Evolutionary conservation across 2,888 invertebrate species (phyloP).

Genomic region (Ormyrus labotus): DNA sequence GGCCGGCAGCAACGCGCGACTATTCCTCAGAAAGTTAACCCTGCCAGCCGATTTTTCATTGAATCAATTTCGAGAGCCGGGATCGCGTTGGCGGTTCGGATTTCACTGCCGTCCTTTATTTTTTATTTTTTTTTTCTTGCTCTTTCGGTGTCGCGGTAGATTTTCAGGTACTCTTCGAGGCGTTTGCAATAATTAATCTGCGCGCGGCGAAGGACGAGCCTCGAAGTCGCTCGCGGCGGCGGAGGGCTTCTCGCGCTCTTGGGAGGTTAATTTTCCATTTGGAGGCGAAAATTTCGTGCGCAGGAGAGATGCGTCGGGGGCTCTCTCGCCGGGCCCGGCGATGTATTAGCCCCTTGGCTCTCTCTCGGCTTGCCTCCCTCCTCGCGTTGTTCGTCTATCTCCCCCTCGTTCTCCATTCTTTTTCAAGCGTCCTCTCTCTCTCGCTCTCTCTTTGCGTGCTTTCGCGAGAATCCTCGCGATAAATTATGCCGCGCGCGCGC

Average conservation of each 20-base stretch:
- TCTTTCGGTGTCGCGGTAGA: no score
- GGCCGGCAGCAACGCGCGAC: not conserved
- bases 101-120: not conserved
- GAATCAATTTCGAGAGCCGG: conserved; percentile 45
- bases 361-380: conserved; percentile 55
- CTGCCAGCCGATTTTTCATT: conserved; percentile 52
- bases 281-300: conserved; percentile 64
- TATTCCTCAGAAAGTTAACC: conserved; percentile 49
- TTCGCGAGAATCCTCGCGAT: conserved; percentile 76
- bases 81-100: not conserved
- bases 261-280: conserved; percentile 66
- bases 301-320: conserved; percentile 58
- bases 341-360: conserved; percentile 67
- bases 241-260: conserved; percentile 26
- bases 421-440: conserved; percentile 40
- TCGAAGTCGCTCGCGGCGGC: conserved; percentile 39
- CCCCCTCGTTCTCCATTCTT: conserved; percentile 59
- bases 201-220: conserved; percentile 11
- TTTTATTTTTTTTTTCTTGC: not conserved
- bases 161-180: no score
- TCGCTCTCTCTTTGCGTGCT: conserved; percentile 69
- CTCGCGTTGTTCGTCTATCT: conserved; percentile 38
- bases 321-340: conserved; percentile 54
- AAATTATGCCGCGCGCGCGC: conserved; percentile 74
- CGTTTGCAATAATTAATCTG: not conserved